phyloP scores from a whole-genome alignment of 2,113 vertebrate genomes.

The Gymnorhina tibicen region DNA sequence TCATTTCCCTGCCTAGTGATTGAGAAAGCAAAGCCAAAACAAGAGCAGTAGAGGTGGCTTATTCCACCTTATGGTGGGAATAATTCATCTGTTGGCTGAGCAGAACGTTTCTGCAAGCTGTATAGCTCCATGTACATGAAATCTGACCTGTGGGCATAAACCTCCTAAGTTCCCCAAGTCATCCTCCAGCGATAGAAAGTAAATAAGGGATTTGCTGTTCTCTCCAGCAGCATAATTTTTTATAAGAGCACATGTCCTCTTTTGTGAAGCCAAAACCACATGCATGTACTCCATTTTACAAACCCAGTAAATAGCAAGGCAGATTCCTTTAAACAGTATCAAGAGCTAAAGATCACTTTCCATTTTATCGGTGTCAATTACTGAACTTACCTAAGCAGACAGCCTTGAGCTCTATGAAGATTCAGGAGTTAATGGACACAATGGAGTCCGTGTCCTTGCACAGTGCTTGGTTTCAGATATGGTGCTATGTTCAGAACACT shows the following conservation, averaged over 20 bases:
- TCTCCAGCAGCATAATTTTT: neutral
- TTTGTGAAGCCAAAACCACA: neutral
- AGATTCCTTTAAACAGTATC: neutral
- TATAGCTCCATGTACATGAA: neutral
- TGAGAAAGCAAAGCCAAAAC: neutral
- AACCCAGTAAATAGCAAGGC: neutral
- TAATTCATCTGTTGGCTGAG: neutral
- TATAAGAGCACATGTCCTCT: neutral
- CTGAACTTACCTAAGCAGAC: neutral
- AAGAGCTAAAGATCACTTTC: neutral
- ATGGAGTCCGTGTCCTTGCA: neutral
- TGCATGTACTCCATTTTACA: neutral
- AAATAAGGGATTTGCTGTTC: conserved; percentile 2
- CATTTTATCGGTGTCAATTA: neutral
- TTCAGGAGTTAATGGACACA: neutral
- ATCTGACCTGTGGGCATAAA: neutral
- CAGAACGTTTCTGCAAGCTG: conserved; percentile 5
- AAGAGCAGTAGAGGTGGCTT: neutral
- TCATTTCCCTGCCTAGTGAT: neutral
- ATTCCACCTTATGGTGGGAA: neutral
- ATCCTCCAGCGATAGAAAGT: neutral
- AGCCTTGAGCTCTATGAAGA: neutral
- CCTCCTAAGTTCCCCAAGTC: neutral
- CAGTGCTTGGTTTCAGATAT: neutral
- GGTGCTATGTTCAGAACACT: fast-evolving